Evolutionary conservation across 2,113 vertebrate genomes (phyloP).

Genomic region (Chlorodrepanis virens): DNA sequence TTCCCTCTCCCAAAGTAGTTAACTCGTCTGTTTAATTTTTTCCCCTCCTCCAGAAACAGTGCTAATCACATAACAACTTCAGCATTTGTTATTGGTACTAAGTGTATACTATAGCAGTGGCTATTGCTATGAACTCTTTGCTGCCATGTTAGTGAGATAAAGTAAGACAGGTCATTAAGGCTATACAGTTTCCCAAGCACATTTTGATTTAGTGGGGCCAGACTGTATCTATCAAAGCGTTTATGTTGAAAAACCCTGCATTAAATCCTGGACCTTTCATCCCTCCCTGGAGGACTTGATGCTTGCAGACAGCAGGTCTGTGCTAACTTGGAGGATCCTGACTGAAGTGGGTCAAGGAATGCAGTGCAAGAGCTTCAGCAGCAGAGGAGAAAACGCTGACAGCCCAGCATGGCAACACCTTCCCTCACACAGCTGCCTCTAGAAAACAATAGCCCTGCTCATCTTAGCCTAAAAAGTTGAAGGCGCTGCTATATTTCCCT

Average conservation of each 20-base stretch:
- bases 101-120: not conserved
- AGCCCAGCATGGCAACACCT: not conserved
- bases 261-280: not conserved
- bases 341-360: not conserved
- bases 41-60: not conserved
- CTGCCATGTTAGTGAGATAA: not conserved
- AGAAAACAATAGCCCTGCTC: not conserved
- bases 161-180: not conserved
- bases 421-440: not conserved
- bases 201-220: not conserved
- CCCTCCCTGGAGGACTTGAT: not conserved
- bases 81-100: not conserved
- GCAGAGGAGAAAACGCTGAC: not conserved
- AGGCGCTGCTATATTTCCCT: not conserved
- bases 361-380: not conserved
- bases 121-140: not conserved
- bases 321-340: not conserved
- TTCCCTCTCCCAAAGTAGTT: not conserved
- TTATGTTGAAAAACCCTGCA: not conserved
- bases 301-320: not conserved
- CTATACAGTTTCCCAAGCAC: not conserved
- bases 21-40: not conserved
- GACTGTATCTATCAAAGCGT: not conserved
- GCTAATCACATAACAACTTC: not conserved
- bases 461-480: not conserved